Base-by-base conservation (phyloP, 2,888 invertebrate species). In the Sclerodermus sp. region DNA sequence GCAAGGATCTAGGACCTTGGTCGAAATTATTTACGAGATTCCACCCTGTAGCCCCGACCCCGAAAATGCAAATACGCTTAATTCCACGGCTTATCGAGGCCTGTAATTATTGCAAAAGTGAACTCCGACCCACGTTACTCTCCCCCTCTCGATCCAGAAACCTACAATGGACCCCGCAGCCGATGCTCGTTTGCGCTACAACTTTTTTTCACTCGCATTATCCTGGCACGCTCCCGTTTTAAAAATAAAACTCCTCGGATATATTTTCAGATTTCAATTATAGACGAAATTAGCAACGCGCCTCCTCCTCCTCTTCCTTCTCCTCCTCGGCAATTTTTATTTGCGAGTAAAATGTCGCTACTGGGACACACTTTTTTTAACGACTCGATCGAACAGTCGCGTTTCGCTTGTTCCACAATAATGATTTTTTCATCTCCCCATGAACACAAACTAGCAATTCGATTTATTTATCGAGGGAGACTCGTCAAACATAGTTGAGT, bases 1-100 rank as follows among this genome's bases (percentile, higher is more conserved):
- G n/a, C n/a, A n/a, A 8, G 23, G 3, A 23, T 3, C 3, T 23
- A 5, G 38, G 12, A 13, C 14, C 32, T 39, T 29, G 38, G 42
- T 53, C 49, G 53, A 63, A 58, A 62, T 66, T 53, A 61, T 66
- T 62, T 59, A 58, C 53, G 55, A 57, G 55, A 57, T 48, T 45
- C 31, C 37, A 32, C 45, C 32, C 51, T 30, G 42, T 23, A 23
- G 8, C 12, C 4, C 13, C 34, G 34, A 34, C 13, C 34, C 49
- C 50, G 64, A 60, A 65, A 66, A 62, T 60, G 62, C 58, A 60
- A 62, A 66, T 66, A 58, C 60, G 60, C 38, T 51, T 66, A 62
- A 66, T 67, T 60, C 63, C 60, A 40, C 50, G 60, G 62, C 65
- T 69, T 65, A 64, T 63, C 57, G 56, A 49, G 59, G 49, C 56